phyloP scores from a whole-genome alignment of 2,113 vertebrate species.

The Prunella fulvescens region DNA sequence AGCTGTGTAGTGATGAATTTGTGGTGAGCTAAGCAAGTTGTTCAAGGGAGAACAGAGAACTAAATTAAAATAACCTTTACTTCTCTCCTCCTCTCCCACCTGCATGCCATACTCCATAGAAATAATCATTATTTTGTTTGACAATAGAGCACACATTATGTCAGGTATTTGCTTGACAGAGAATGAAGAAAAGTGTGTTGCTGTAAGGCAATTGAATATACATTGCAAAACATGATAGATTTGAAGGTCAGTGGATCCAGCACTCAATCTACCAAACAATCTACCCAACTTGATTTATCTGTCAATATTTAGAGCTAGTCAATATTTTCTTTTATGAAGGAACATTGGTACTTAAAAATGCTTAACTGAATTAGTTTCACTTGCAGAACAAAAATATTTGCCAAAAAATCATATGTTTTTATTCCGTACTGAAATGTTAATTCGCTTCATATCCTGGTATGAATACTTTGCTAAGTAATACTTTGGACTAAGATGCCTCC shows the following conservation, averaged over 20 bases:
- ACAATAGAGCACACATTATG: background rate
- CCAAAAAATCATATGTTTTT: background rate
- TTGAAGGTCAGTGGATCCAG: slow-evolving; percentile 16
- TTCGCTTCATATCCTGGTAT: background rate
- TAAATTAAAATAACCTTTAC: slow-evolving; percentile 5
- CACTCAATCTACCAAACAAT: background rate
- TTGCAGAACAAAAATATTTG: background rate
- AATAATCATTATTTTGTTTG: background rate
- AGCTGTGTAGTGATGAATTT: background rate
- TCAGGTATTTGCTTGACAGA: background rate
- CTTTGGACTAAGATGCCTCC: background rate
- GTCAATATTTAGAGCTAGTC: background rate
- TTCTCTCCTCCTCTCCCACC: background rate
- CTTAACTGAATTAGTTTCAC: background rate
- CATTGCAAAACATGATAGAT: background rate
- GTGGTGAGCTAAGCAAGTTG: background rate
- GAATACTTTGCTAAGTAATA: background rate
- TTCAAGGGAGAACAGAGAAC: background rate
- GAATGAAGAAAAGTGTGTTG: background rate
- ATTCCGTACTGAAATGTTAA: background rate
- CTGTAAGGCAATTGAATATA: background rate
- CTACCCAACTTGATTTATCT: background rate
- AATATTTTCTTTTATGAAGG: background rate
- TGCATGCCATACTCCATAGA: background rate
- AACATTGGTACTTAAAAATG: background rate